These are phyloP conservation scores for Melanotaenia maccullochi DNA, from an alignment of 2,797 vertebrate genomes.

Conservation along the genomic window DNA sequence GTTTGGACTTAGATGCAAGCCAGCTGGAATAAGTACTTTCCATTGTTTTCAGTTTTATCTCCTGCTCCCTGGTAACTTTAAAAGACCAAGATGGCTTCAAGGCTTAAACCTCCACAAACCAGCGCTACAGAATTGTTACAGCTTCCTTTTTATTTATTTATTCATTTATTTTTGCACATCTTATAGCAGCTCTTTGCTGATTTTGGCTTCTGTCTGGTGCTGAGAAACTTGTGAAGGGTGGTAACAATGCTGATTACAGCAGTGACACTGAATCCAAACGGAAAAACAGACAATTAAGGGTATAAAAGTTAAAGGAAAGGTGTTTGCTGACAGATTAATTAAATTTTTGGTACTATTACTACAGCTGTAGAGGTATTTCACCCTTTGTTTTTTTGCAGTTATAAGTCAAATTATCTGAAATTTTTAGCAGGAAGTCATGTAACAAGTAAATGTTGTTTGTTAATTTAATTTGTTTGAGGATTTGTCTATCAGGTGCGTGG, in stretches of 20 bases:
- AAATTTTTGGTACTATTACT: neutral
- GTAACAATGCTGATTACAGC: neutral
- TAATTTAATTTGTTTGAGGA: neutral
- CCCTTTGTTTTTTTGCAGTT: neutral
- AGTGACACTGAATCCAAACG: neutral
- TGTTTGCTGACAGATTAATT: neutral
- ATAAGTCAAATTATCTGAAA: neutral
- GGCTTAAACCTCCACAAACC: neutral
- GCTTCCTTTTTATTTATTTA: neutral
- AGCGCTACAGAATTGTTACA: neutral
- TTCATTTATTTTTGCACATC: too few species aligned
- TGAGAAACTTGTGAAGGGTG: neutral
- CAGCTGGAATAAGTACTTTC: neutral
- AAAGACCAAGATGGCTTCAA: neutral
- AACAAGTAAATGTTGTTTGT: slow-evolving; percentile 9
- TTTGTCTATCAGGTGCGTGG: slow-evolving; percentile 4
- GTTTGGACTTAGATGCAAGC: neutral
- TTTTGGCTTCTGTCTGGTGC: neutral
- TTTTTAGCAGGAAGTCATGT: neutral
- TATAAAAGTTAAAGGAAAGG: neutral
- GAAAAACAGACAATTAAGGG: too few species aligned
- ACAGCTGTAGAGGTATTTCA: neutral
- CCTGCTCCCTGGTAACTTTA: neutral
- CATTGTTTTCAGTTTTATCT: neutral
- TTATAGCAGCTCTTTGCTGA: neutral